A percentile compares a stretch with the other conserved stretches of the same genome.
These are phyloP conservation scores for Drosophila parthenogenetica DNA, from an alignment of 2,888 invertebrate species.

Conservation along the genomic window DNA sequence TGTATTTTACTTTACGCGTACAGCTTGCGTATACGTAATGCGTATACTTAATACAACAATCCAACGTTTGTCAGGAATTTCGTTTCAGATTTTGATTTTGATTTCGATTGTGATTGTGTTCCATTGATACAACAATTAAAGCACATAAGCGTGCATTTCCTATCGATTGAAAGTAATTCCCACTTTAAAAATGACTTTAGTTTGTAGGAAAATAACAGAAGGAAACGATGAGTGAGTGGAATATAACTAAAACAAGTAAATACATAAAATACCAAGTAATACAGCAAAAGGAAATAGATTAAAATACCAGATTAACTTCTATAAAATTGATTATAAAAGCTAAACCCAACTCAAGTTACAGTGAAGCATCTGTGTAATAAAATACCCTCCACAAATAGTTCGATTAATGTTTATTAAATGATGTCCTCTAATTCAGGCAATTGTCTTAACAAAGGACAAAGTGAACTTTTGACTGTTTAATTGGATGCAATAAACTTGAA, in stretches of 20 bases:
- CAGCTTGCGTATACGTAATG: slow-evolving; percentile 24
- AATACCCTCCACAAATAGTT: not conserved
- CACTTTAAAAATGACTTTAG: not conserved
- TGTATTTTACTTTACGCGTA: slow-evolving; percentile 50
- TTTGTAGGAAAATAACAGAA: not conserved
- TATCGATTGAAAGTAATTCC: slow-evolving; percentile 7
- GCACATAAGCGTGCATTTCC: not conserved
- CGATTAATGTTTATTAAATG: slow-evolving; percentile 10
- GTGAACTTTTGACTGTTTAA: slow-evolving; percentile 13
- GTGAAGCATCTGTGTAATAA: not conserved
- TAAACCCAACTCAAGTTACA: not conserved
- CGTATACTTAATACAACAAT: slow-evolving; percentile 25
- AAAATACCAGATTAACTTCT: not conserved
- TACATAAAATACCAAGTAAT: too few species aligned
- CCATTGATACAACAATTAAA: not conserved
- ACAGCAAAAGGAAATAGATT: not conserved
- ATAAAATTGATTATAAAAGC: not conserved
- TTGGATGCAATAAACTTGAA: slow-evolving; percentile 19
- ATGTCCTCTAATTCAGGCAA: slow-evolving; percentile 1
- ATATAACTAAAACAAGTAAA: too few species aligned
- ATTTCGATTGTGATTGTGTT: too few species aligned
- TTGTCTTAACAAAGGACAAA: not conserved
- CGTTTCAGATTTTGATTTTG: slow-evolving; percentile 7
- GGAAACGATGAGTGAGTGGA: not conserved
- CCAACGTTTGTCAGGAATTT: slow-evolving; percentile 20